Conservation (phyloP, 1,140 invertebrate species). For the Stratiolaelaps scimitus region DNA sequence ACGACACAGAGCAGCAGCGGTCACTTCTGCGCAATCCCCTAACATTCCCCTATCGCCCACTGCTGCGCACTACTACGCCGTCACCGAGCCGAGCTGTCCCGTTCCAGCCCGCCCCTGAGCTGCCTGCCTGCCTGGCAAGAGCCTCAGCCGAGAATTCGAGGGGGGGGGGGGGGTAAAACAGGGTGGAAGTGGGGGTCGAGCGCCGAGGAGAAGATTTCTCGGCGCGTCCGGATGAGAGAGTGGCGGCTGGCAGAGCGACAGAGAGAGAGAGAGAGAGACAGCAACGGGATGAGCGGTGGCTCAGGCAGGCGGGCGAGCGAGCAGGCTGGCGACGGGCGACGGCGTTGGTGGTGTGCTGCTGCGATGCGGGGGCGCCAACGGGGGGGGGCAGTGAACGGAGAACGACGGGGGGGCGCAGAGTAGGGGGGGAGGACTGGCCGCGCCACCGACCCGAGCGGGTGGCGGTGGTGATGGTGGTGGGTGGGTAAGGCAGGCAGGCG, state of each 20-base stretch:
- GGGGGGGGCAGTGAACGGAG: constrained; percentile 8
- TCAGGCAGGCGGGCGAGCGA: background rate
- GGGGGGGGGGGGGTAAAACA: background rate
- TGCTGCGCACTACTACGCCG: too few species aligned
- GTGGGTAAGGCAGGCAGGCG: background rate
- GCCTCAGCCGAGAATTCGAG: background rate
- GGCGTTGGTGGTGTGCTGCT: too few species aligned
- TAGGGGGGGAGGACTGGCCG: background rate
- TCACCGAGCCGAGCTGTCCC: too few species aligned
- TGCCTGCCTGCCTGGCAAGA: background rate
- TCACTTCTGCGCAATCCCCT: too few species aligned
- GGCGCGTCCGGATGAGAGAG: background rate
- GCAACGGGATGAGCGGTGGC: constrained; percentile 19
- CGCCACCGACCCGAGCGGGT: background rate
- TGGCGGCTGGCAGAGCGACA: background rate
- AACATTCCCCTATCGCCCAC: too few species aligned
- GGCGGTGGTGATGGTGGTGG: constrained; percentile 2
- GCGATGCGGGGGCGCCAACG: background rate
- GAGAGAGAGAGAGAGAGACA: background rate
- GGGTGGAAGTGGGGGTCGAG: background rate
- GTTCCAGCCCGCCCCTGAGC: too few species aligned
- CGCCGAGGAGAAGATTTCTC: constrained; percentile 28
- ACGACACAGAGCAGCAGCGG: too few species aligned
- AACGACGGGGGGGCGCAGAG: constrained; percentile 2
- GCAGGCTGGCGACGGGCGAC: constrained; percentile 4